These are phyloP conservation scores for Trichonephila clavata DNA, from an alignment of 1,140 invertebrate genomes.

Conservation along the genomic window DNA sequence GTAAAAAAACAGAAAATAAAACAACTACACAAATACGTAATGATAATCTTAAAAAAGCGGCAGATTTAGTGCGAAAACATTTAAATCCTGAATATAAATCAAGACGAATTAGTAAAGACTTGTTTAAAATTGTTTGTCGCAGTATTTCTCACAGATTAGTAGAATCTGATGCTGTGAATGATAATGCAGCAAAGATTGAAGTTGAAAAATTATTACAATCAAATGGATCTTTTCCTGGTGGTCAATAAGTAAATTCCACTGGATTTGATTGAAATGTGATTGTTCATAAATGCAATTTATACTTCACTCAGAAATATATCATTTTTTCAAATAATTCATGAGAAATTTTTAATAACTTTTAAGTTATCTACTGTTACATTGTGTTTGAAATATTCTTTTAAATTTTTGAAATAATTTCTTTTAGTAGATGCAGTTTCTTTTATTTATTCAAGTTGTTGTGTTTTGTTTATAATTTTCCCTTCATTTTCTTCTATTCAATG, in stretches of 20 bases:
- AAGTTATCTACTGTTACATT: too few relatives aligned
- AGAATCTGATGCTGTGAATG: slow-evolving; percentile 71
- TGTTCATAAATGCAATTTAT: not conserved
- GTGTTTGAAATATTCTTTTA: too few relatives aligned
- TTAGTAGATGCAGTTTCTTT: too few relatives aligned
- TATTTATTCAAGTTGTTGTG: too few relatives aligned
- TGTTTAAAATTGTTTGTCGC: slow-evolving; percentile 76
- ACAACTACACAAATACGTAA: slow-evolving; percentile 66
- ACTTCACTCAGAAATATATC: not conserved
- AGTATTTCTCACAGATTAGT: slow-evolving; percentile 76
- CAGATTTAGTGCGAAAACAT: slow-evolving; percentile 74
- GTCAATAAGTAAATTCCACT: not conserved
- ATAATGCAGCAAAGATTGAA: slow-evolving; percentile 70
- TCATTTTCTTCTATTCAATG: too few relatives aligned
- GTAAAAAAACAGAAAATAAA: slow-evolving; percentile 54
- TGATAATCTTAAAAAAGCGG: slow-evolving; percentile 75
- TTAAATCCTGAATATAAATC: slow-evolving; percentile 76
- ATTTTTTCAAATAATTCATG: not conserved
- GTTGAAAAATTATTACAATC: slow-evolving; percentile 73
- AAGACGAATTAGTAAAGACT: slow-evolving; percentile 76
- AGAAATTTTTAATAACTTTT: too few relatives aligned
- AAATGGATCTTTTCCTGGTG: slow-evolving; percentile 17
- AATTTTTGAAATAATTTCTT: too few relatives aligned
- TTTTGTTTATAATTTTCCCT: too few relatives aligned
- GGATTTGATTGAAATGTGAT: not conserved